Evolutionary conservation across 2,888 invertebrate genomes (phyloP).

Genomic region (Molanna angustata): DNA sequence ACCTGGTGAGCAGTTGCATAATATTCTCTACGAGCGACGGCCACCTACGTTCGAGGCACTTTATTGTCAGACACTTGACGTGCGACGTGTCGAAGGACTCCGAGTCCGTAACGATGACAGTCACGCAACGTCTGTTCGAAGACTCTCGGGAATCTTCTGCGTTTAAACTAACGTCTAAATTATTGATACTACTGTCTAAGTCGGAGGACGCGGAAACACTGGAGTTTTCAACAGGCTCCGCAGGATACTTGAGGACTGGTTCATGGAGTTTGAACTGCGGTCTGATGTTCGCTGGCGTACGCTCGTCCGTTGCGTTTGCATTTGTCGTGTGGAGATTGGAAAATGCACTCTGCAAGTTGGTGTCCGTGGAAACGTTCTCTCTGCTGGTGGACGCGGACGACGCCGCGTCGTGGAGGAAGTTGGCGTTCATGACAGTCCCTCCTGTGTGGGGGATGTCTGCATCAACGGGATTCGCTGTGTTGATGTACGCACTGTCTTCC

Average conservation of each 20-base stretch:
- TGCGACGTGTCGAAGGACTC: constrained; percentile 84
- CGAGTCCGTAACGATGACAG: constrained; percentile 67
- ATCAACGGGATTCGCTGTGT: constrained; percentile 39
- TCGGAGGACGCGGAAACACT: not conserved
- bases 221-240: not conserved
- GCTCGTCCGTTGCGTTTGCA: not conserved
- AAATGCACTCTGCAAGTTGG: constrained; percentile 45
- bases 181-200: not conserved
- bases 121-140: constrained; percentile 58
- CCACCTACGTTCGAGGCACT: constrained; percentile 83
- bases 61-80: constrained; percentile 82
- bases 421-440: constrained; percentile 50
- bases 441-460: constrained; percentile 33
- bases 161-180: constrained; percentile 2
- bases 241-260: constrained; percentile 46
- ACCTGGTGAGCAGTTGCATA: constrained; percentile 56
- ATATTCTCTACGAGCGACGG: constrained; percentile 73
- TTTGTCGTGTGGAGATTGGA: constrained; percentile 47
- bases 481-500: constrained; percentile 62
- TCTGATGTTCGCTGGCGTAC: not conserved
- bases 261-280: constrained; percentile 44
- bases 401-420: constrained; percentile 44
- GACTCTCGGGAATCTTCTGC: constrained; percentile 39
- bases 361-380: constrained; percentile 10
- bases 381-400: constrained; percentile 7